Base-by-base conservation (phyloP, 2,797 vertebrate genomes). In the Melanotaenia pygmaea region DNA sequence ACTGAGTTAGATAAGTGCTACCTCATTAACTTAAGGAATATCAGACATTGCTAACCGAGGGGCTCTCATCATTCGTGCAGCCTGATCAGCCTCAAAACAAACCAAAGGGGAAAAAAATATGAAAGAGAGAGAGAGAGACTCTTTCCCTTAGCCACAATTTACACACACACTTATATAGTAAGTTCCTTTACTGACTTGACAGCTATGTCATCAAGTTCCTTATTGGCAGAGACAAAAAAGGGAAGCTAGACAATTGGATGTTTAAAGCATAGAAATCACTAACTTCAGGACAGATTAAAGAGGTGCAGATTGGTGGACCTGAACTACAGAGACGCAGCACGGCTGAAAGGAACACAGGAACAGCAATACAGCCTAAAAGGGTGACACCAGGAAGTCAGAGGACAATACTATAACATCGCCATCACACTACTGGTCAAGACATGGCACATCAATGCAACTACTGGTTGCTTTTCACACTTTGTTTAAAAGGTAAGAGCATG, bases 381-480 rank as follows among this genome's bases (percentile, higher is more conserved):
- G 14, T 9, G 40, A 30, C 5, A 34, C 5, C 37, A 24, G 11
- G 64, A 68, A 24, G 20, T 30, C n/a, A 69, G 56, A 32, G 32
- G 14, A 5, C 12, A 38, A 32, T 14, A 43, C 12, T 8, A 28
- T 28, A 37, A 38, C 40, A 32, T 47, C 28, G 45, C 10, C 13
- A 59, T 45, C 24, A 10, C 2, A 26, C 26, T 12, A 26, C 24
- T 12, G 54, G 28, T 18, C 26, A 6, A 32, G 28, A 26, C 1
- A 57, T 5, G 38, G 35, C 64, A 54, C 54, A 28, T 47, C 24
- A 32, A 2, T 26, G n/a, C n/a, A 70, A 51, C 62, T 79, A 28
- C 78, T 85, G 86, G 67, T 57, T 92, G 37, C 70, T 91, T 43
- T 18, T 89, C 54, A 66, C 67, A 2, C 53, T 92, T 10, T 81